A percentile compares a stretch with the other conserved stretches of the same genome.
Conservation (phyloP, 2,797 vertebrate genomes). For the Poliocrania exsul region DNA sequence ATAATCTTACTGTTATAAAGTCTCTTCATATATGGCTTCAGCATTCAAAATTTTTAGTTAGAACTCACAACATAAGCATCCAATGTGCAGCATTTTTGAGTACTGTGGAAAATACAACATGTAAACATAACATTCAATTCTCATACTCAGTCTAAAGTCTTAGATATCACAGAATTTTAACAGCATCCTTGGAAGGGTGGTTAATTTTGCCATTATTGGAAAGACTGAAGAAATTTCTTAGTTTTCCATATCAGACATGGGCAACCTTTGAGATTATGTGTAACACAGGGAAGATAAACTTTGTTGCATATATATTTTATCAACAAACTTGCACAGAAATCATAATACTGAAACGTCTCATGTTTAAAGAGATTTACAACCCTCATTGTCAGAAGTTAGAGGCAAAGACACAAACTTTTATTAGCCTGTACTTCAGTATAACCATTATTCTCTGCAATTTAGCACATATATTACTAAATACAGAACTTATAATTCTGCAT, state of each 20-base stretch:
- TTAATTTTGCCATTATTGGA: background rate
- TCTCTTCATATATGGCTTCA: background rate
- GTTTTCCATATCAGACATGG: background rate
- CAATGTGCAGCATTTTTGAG: background rate
- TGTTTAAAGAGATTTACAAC: background rate
- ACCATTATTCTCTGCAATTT: background rate
- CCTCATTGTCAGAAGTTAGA: background rate
- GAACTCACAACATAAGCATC: background rate
- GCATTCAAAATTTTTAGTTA: background rate
- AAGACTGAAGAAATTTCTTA: background rate
- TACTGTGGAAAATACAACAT: background rate
- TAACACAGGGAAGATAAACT: background rate
- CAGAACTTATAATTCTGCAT: background rate
- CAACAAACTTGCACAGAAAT: background rate
- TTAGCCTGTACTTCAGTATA: background rate
- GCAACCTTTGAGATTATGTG: background rate
- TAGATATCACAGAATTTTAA: background rate
- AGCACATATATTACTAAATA: background rate
- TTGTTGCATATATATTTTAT: background rate
- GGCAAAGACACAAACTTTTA: background rate
- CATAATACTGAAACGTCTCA: background rate
- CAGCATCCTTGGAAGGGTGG: background rate
- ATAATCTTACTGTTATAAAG: background rate
- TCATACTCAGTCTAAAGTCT: background rate
- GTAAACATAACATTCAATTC: background rate